Evolutionary conservation across 2,888 invertebrate species (phyloP), one percentile per base, ranked within the genome.

Genomic region (Ceraclea dissimilis): DNA sequence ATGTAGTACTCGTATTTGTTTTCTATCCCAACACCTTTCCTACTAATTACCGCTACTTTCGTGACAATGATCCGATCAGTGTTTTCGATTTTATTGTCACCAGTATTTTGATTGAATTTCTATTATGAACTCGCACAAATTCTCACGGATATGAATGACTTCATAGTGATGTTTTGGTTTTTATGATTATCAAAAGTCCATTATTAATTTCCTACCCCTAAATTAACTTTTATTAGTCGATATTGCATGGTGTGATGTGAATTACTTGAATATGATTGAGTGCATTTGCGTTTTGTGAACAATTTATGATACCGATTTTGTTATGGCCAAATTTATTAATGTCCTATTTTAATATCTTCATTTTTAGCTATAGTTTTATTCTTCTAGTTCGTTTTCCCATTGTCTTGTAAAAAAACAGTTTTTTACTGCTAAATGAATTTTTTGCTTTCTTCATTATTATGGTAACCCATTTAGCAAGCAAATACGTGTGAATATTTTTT

Each of bases 11-110:
- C n/a, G n/a, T 39, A 16, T 39, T 39, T 39, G 39, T 39, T 39
- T 39, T 39, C 39, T 13, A 39, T 39, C 16, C 39, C 39, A 16
- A 39, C 39, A 39, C 39, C 53, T 54, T 54, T 44, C 55, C 33
- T 33, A 33, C 50, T 50, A 43, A 54, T 55, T 50, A 43, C 34
- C 22, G 49, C 31, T 33, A 31, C 49, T 49, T 39, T 49, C 49
- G 39, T 39, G 50, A 43, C 50, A 26, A 13, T 19, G 11, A 16
- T 39, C 16, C 13, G 5, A 39, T 39, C 39, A 39, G 13, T 39
- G 39, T 39, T 26, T 4, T 26, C 26, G 39, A 2, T 4, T 39
- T n/a, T n/a, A n/a, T n/a, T n/a, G n/a, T n/a, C n/a, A n/a, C n/a
- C n/a, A n/a, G n/a, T n/a, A n/a, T n/a, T n/a, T 39, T 39, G 39